Percentiles rank a stretch among this genome's conserved stretches.
phyloP scores from a whole-genome alignment of 2,797 vertebrate genomes.

The Macropus fuliginosus region DNA sequence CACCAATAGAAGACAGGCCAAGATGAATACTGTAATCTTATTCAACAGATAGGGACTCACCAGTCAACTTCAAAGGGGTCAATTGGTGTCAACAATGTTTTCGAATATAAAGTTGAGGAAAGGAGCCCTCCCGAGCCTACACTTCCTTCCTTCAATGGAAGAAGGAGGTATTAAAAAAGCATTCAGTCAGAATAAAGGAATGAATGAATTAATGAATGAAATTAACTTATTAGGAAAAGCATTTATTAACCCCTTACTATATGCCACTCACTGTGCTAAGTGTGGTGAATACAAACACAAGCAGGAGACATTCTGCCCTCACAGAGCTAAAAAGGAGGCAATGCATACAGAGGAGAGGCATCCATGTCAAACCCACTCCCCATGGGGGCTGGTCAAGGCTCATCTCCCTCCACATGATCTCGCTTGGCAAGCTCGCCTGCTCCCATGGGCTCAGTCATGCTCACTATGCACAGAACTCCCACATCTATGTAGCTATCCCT shows the following conservation, averaged over 20 bases:
- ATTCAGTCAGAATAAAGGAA: background rate
- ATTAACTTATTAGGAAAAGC: background rate
- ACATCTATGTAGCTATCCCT: background rate
- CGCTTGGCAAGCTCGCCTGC: background rate
- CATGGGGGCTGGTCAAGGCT: background rate
- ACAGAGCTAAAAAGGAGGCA: background rate
- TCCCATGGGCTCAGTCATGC: background rate
- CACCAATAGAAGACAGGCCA: background rate
- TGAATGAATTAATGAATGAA: background rate
- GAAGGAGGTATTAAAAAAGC: background rate
- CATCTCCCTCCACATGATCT: background rate
- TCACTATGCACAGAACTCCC: background rate
- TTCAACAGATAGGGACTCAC: background rate
- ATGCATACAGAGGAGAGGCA: background rate
- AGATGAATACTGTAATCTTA: background rate
- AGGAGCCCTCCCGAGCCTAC: background rate
- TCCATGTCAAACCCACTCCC: background rate
- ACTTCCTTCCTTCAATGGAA: background rate
- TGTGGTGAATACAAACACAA: background rate
- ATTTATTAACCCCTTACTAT: background rate
- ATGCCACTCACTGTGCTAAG: background rate
- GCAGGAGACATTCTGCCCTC: background rate
- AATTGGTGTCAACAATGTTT: background rate
- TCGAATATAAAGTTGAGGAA: background rate
- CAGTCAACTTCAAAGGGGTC: background rate